Base-by-base conservation (phyloP, 1,140 invertebrate genomes). In the Lepidostoma basale region DNA sequence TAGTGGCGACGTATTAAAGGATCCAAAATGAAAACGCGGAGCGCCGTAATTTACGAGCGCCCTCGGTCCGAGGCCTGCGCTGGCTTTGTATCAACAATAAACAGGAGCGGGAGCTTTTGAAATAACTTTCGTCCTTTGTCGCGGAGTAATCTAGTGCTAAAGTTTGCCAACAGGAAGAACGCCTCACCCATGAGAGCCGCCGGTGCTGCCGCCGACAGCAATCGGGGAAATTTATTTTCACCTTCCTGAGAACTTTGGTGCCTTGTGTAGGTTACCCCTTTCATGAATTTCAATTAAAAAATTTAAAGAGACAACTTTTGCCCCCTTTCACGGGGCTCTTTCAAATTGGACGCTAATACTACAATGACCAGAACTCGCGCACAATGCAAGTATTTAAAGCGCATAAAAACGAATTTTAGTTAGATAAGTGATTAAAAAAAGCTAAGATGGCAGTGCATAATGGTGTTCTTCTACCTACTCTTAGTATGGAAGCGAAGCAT, bases 41-140 rank as follows among this genome's bases (percentile, higher is more conserved):
- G 52, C 33, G 23, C 33, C 23, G 47, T 65, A 65, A 54, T 65
- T 65, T 65, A 54, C 59, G 59, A 60, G 62, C 40, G 59, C 63
- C 49, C 64, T 58, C 58, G 14, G 54, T 58, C 54, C 65, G 23
- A 39, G 47, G 59, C 54, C 69, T 30, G 59, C n/a, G 26, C 23
- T 40, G 62, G 42, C 67, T 72, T 72, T 72, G 70, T 72, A 72
- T 72, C 66, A 64, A 63, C 58, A 67, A 71, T 71, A 71, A 71
- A 71, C 69, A 71, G 52, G 28, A 63, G 49, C 63, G 33, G 68
- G 56, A 42, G 52, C 70, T 72, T 72, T 72, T 68, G 70, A 72
- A 72, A 72, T 68, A 72, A 72, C 66, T 72, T 72, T 68, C 18
- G 70, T 45, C 70, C 70, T 68, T 68, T 72, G 70, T 72, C 67